Conservation (phyloP, 2,888 invertebrate species). For the Elegia similella region DNA sequence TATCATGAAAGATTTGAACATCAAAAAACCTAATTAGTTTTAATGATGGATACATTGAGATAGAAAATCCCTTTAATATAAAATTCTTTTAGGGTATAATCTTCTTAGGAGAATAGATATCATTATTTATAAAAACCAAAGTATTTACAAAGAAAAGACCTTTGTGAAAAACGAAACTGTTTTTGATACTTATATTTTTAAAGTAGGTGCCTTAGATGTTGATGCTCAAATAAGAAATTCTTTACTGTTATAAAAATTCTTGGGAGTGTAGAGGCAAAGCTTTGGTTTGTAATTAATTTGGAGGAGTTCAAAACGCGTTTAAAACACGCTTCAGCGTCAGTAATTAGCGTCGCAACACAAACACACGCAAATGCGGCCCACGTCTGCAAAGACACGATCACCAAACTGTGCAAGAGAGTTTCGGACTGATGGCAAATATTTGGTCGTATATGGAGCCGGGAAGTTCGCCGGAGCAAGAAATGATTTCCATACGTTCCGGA, state of each 20-base stretch:
- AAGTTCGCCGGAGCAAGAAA: slow-evolving; percentile 72
- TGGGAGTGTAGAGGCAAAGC: not conserved
- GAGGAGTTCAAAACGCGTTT: not conserved
- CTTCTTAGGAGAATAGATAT: not conserved
- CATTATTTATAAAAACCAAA: not conserved
- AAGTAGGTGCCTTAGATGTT: not conserved
- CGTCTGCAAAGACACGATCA: slow-evolving; percentile 62
- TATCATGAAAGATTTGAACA: not conserved
- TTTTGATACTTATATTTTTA: not conserved
- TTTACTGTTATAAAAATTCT: not conserved
- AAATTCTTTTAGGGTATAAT: not conserved
- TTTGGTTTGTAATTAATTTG: not conserved
- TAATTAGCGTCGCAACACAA: slow-evolving; percentile 48
- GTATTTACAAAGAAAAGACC: slow-evolving; percentile 10
- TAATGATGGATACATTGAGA: not conserved
- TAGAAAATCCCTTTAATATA: not conserved
- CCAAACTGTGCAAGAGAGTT: slow-evolving; percentile 53
- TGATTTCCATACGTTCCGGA: slow-evolving; percentile 71
- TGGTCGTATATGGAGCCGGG: slow-evolving; percentile 63
- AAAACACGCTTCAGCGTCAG: slow-evolving; percentile 30
- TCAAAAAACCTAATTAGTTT: slow-evolving; percentile 6
- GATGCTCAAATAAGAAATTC: not conserved
- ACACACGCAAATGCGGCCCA: slow-evolving; percentile 51
- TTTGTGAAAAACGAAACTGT: not conserved
- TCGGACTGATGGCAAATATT: slow-evolving; percentile 68